Conservation (phyloP, 2,888 invertebrate genomes). For the Microdon myrmicae region DNA sequence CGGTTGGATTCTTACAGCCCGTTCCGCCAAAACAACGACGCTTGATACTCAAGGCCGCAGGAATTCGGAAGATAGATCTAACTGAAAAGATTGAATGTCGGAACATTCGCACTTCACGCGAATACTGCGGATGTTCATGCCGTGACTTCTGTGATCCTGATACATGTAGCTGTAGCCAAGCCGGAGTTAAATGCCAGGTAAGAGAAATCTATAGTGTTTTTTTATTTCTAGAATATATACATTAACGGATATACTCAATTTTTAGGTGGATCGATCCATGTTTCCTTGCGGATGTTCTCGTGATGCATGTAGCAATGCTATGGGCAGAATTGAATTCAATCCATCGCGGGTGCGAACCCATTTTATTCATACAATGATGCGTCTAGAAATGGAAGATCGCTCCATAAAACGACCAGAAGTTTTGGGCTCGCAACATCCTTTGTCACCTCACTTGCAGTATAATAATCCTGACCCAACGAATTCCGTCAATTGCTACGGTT, state of each 20-base stretch:
- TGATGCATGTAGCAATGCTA: conserved; percentile 91
- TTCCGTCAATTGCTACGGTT: conserved; percentile 25
- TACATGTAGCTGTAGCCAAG: conserved; percentile 92
- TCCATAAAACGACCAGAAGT: conserved; percentile 62
- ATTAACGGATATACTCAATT: conserved; percentile 8
- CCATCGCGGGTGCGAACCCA: conserved; percentile 95
- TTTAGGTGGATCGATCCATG: conserved; percentile 87
- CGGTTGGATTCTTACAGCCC: conserved; percentile 91
- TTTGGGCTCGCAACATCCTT: conserved; percentile 8
- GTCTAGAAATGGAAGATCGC: conserved; percentile 84
- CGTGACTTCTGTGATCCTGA: conserved; percentile 95
- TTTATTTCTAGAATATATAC: not conserved
- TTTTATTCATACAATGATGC: conserved; percentile 96
- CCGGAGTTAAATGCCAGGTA: conserved; percentile 95
- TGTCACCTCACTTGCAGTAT: conserved; percentile 22
- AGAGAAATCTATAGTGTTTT: conserved; percentile 30
- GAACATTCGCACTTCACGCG: conserved; percentile 89
- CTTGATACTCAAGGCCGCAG: conserved; percentile 88
- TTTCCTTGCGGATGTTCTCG: conserved; percentile 97
- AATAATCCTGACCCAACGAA: conserved; percentile 19
- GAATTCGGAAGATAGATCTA: conserved; percentile 92
- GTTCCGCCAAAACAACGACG: conserved; percentile 91
- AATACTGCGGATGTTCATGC: conserved; percentile 93
- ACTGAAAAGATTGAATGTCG: conserved; percentile 94
- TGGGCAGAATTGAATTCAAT: conserved; percentile 95